phyloP scores from a whole-genome alignment of 2,888 invertebrate genomes.

The Blomia tropicalis region DNA sequence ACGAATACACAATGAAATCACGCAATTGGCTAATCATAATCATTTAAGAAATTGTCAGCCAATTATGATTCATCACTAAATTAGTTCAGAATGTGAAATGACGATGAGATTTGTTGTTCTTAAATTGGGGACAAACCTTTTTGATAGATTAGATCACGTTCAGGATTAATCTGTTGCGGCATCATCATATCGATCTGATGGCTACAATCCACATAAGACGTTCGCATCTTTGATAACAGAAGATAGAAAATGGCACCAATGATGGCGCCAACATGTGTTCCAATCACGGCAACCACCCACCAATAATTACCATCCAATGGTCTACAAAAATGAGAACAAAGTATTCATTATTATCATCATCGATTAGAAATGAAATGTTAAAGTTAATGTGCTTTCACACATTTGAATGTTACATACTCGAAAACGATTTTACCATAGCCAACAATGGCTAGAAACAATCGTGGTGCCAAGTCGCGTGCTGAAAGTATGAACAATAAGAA shows the following conservation, averaged over 20 bases:
- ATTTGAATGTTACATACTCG: constrained; percentile 33
- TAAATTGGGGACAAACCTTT: constrained; percentile 3
- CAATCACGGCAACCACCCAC: constrained; percentile 41
- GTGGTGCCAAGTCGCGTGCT: constrained; percentile 44
- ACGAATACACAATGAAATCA: no score
- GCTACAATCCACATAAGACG: neutral
- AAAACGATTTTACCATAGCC: constrained; percentile 40
- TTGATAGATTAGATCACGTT: constrained; percentile 10
- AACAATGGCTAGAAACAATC: constrained; percentile 40
- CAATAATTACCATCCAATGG: constrained; percentile 36
- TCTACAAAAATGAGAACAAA: constrained; percentile 24
- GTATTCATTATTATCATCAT: no score
- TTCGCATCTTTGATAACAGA: constrained; percentile 27
- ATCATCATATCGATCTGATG: neutral
- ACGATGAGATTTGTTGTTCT: neutral
- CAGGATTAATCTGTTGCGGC: neutral
- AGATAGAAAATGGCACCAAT: constrained; percentile 41
- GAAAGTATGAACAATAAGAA: neutral
- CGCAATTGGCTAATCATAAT: neutral
- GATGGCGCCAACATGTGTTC: constrained; percentile 42
- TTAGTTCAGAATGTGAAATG: neutral
- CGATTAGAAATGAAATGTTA: neutral
- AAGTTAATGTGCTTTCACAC: constrained; percentile 19
- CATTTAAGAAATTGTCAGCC: no score
- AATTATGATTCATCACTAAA: no score